Conservation (phyloP, 1,140 invertebrate genomes). For the Streblospio benedicti region DNA sequence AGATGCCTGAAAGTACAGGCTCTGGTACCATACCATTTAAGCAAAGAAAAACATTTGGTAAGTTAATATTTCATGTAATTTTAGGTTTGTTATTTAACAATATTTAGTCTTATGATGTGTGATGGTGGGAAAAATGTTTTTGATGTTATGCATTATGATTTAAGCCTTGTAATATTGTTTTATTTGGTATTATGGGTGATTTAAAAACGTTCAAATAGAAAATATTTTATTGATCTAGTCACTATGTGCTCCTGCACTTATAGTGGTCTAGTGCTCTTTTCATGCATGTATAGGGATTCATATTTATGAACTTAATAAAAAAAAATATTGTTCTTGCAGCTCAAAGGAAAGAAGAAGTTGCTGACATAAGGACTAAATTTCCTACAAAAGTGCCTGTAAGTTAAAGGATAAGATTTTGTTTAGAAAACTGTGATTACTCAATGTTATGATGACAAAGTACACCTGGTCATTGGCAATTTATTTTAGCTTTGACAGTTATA, state of each 20-base stretch:
- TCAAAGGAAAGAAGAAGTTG: constrained; percentile 8
- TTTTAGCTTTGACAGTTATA: neutral
- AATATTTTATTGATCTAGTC: neutral
- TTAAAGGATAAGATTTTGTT: neutral
- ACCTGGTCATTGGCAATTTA: neutral
- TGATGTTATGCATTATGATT: no score
- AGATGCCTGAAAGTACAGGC: neutral
- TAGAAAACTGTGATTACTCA: neutral
- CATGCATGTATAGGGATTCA: no score
- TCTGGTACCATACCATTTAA: neutral
- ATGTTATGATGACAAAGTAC: neutral
- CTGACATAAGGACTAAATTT: constrained; percentile 6
- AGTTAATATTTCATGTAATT: neutral
- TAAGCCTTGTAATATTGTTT: no score
- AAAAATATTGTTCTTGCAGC: constrained; percentile 1
- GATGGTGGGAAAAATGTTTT: no score
- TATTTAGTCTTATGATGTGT: no score
- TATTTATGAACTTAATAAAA: no score
- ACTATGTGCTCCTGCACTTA: neutral
- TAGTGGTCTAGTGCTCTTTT: no score
- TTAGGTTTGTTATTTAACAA: neutral
- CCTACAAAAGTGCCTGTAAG: constrained; percentile 6
- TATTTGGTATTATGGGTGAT: no score
- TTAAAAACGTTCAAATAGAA: neutral
- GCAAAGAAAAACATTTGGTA: constrained; percentile 3